phyloP scores from a whole-genome alignment of 2,888 invertebrate species.

The Meiosimyza platycephala region DNA sequence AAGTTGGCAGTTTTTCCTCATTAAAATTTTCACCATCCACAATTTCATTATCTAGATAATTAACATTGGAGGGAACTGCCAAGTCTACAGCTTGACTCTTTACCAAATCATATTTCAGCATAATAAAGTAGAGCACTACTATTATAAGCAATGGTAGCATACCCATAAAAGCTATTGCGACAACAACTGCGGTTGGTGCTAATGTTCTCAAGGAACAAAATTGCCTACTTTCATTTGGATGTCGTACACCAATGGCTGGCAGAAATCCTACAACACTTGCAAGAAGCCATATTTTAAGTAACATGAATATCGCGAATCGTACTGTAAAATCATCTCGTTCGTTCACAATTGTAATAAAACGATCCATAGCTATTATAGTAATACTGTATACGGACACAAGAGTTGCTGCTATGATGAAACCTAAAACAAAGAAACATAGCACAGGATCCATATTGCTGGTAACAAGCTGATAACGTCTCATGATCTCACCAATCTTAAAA shows the following conservation, averaged over 20 bases:
- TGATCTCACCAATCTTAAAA: constrained; percentile 63
- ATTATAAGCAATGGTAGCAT: constrained; percentile 69
- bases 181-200: constrained; percentile 70
- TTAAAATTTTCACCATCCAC: no score
- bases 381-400: constrained; percentile 75
- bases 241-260: constrained; percentile 72
- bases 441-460: no score
- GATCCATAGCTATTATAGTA: constrained; percentile 73
- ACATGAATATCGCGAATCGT: constrained; percentile 70
- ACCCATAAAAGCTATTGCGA: constrained; percentile 71
- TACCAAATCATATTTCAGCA: constrained; percentile 71
- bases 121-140: constrained; percentile 71
- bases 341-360: constrained; percentile 75
- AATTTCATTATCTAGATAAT: no score
- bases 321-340: constrained; percentile 67
- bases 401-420: constrained; percentile 74
- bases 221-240: constrained; percentile 69
- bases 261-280: constrained; percentile 72
- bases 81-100: constrained; percentile 68
- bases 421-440: constrained; percentile 59
- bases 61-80: no score
- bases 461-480: no score
- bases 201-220: constrained; percentile 72
- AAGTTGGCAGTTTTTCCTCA: neutral
- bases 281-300: constrained; percentile 71